A percentile compares a stretch with the other conserved stretches of the same genome.
Conservation (phyloP, 2,888 invertebrate species). For the Dendrolimus pini region DNA sequence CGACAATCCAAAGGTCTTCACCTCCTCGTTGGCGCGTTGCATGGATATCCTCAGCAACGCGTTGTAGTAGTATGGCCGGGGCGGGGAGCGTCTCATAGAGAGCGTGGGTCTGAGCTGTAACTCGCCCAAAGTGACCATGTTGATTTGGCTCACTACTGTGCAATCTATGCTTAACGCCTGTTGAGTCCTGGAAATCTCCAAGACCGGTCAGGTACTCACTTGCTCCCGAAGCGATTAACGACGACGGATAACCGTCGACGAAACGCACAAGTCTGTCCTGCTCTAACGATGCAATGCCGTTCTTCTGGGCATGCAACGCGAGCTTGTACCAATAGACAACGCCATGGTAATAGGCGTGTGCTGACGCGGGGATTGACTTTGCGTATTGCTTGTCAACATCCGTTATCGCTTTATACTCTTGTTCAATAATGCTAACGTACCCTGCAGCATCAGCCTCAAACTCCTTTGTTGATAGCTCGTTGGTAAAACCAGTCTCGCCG, state of each 20-base stretch:
- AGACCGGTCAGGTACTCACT: neutral
- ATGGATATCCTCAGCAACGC: no score
- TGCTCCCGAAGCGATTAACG: neutral
- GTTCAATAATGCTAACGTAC: slow-evolving; percentile 9
- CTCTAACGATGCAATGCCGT: neutral
- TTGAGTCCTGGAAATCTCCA: neutral
- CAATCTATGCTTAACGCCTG: slow-evolving; percentile 1
- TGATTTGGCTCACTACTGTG: neutral
- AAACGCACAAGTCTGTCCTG: slow-evolving; percentile 6
- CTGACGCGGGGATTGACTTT: slow-evolving; percentile 9
- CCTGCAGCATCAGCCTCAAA: slow-evolving; percentile 13
- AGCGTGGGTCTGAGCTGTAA: neutral
- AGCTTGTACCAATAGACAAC: slow-evolving; percentile 6
- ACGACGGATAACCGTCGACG: slow-evolving; percentile 3
- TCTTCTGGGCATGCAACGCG: slow-evolving; percentile 2
- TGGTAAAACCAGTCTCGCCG: slow-evolving; percentile 11
- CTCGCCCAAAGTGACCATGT: slow-evolving; percentile 1
- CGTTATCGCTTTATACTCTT: slow-evolving; percentile 14
- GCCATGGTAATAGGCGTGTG: slow-evolving; percentile 12
- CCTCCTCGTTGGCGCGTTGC: no score
- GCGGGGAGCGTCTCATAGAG: neutral
- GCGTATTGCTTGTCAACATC: slow-evolving; percentile 12
- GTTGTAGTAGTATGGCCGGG: no score
- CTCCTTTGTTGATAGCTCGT: slow-evolving; percentile 4
- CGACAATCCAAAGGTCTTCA: no score